Evolutionary conservation across 1,140 invertebrate genomes (phyloP), one percentile per base, ranked within the genome.

Genomic region (Drosophila subobscura): DNA sequence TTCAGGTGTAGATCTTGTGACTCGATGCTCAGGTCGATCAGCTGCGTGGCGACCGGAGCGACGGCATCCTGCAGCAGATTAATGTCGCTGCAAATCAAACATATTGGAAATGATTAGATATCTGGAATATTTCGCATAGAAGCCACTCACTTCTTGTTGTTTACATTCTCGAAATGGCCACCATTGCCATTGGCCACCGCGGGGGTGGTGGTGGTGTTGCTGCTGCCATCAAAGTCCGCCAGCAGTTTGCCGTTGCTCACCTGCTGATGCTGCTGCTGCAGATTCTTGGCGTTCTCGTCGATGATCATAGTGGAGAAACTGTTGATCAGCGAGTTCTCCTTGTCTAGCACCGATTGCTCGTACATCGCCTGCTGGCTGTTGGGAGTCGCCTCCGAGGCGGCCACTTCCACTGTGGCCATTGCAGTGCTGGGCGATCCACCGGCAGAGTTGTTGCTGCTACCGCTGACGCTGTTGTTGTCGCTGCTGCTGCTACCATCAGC

Each of bases 301-400:
- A 91, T 91, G 27, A 91, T 89, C 86, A 91, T 90, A 37, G 79
- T 89, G 54, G 90, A 90, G 68, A 92, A 92, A 25, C 79, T 91
- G 22, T 91, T 91, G 20, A 92, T 92, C 5, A 92, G 68, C 25
- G 90, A 81, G 56, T 90, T 90, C 75, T 92, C 91, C 66, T 91
- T 92, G 55, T 92, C 91, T 47, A 90, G 83, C 68, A 91, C 91
- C 60, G 90, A 81, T 65, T 91, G 81, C 66, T 92, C 91, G 70
- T 92, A 92, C 59, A 77, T 86, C 8, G 81, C 85, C 63, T 91
- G 33, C 12, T 37, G 90, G 44, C 72, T 72, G 56, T 85, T 90
- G n/a, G 79, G 74, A 37, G 33, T 10, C 10, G 85, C 70, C 47
- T 90, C 61, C 20, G 51, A n/a, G 40, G 53, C 49, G 12, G 58